These are phyloP conservation scores for Eleutherodactylus coqui DNA, from an alignment of 2,797 vertebrate species.

Conservation along the genomic window DNA sequence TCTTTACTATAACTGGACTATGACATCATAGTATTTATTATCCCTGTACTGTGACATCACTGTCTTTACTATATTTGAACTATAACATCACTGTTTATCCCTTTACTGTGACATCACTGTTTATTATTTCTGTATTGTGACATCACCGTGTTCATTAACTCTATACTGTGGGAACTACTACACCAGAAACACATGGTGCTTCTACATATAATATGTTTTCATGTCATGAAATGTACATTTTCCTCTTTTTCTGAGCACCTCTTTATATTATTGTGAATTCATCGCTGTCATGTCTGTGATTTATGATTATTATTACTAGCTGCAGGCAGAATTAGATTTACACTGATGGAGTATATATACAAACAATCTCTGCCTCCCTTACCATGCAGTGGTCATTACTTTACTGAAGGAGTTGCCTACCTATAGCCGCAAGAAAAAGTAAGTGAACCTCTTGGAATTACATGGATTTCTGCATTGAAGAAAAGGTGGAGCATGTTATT, in stretches of 20 bases:
- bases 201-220: neutral
- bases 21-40: neutral
- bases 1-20: neutral
- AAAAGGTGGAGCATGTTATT: too few species aligned
- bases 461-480: too few species aligned
- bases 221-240: neutral
- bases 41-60: neutral
- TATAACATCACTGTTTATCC: neutral
- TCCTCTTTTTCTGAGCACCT: neutral
- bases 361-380: too few species aligned
- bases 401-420: too few species aligned
- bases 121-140: too few species aligned
- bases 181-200: too few species aligned
- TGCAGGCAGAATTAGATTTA: neutral
- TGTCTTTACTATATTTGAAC: neutral
- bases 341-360: constrained; percentile 1
- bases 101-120: too few species aligned
- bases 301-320: neutral
- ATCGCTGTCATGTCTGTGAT: neutral
- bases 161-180: too few species aligned
- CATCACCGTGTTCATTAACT: too few species aligned
- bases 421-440: too few species aligned
- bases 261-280: neutral
- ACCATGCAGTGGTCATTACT: too few species aligned
- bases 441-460: too few species aligned